These are phyloP conservation scores for Carterocephalus palaemon DNA, from an alignment of 2,888 invertebrate species.

Conservation along the genomic window DNA sequence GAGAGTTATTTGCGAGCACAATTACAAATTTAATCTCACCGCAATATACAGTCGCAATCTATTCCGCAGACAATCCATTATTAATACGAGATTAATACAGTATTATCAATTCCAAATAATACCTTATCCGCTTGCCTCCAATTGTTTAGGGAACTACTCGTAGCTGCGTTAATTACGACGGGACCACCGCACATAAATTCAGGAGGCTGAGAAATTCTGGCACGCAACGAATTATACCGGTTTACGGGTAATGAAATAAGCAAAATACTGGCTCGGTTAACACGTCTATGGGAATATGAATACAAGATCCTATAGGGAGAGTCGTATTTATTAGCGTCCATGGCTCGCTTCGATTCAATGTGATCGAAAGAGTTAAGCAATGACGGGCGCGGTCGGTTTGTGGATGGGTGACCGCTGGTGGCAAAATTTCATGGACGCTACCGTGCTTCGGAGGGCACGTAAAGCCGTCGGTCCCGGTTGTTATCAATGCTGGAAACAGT, in stretches of 20 bases:
- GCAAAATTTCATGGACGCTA: too few species aligned
- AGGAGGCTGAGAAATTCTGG: conserved; percentile 39
- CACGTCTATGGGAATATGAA: conserved; percentile 14
- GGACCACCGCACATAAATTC: conserved; percentile 40
- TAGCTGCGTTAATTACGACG: conserved; percentile 31
- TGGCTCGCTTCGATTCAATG: too few species aligned
- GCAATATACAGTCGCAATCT: conserved; percentile 14
- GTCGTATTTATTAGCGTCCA: too few species aligned
- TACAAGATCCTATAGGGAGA: conserved; percentile 6
- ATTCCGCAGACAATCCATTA: conserved; percentile 19
- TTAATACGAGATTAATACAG: conserved; percentile 25
- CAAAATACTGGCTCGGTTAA: conserved; percentile 31
- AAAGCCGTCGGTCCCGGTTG: too few species aligned
- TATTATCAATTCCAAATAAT: conserved; percentile 35
- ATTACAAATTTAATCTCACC: conserved; percentile 14
- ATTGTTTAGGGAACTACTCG: conserved; percentile 29
- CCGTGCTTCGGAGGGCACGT: too few species aligned
- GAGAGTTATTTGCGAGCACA: too few species aligned
- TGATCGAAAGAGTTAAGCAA: too few species aligned
- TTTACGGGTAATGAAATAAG: conserved; percentile 42
- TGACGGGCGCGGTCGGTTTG: too few species aligned
- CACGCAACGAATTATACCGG: conserved; percentile 38
- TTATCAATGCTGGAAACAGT: too few species aligned
- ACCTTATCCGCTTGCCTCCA: conserved; percentile 26
- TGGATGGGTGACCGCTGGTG: too few species aligned